phyloP scores from a whole-genome alignment of 1,140 invertebrate species.

The Bombus confusus region DNA sequence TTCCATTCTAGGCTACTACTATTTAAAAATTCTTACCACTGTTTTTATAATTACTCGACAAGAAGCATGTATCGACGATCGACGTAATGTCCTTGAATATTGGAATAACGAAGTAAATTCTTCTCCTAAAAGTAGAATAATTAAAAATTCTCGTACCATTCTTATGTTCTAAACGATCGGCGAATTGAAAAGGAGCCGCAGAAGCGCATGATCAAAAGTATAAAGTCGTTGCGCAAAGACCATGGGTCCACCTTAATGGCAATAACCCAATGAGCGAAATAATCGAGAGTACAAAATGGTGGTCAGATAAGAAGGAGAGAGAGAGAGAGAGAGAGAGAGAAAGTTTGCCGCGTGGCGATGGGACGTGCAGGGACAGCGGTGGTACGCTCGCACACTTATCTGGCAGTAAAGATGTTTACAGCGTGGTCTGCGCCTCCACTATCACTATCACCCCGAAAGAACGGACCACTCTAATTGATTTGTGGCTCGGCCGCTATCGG shows the following conservation, averaged over 20 bases:
- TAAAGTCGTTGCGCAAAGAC: background rate
- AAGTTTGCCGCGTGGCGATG: conserved; percentile 28
- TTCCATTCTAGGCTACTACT: no score
- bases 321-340: background rate
- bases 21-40: no score
- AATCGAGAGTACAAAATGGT: conserved; percentile 77
- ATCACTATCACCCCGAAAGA: conserved; percentile 75
- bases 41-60: no score
- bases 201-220: background rate
- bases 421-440: conserved; percentile 71
- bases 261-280: conserved; percentile 70
- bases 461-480: conserved; percentile 78
- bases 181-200: no score
- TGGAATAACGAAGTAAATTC: background rate
- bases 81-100: no score
- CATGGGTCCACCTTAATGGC: conserved; percentile 33
- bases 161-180: no score
- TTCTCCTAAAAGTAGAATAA: no score
- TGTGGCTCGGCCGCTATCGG: conserved; percentile 75
- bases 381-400: conserved; percentile 69
- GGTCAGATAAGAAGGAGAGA: conserved; percentile 60
- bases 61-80: no score
- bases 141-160: background rate
- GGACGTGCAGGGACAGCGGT: conserved; percentile 23
- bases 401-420: conserved; percentile 81